Percentiles rank a stretch among this genome's conserved stretches.
Evolutionary conservation across 2,797 vertebrate species (phyloP).

Genomic region (Botia almorhae): DNA sequence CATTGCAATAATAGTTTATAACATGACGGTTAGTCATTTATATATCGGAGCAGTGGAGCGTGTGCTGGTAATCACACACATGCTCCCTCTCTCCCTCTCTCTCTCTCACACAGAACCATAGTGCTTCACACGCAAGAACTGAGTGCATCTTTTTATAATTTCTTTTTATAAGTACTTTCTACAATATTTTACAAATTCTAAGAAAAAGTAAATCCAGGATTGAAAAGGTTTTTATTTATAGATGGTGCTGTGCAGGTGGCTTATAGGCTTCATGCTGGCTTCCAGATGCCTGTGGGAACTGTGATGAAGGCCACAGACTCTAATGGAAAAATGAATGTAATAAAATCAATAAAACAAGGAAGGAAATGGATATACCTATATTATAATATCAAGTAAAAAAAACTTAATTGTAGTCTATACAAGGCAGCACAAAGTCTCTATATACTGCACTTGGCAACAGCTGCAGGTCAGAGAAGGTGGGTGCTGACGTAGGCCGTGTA

Average conservation of each 20-base stretch:
- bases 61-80: too few relatives aligned
- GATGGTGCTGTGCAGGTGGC: neutral
- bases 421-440: neutral
- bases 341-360: neutral
- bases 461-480: conserved; percentile 40
- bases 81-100: too few relatives aligned
- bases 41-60: neutral
- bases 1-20: neutral
- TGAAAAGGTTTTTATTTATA: neutral
- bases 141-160: too few relatives aligned
- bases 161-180: too few relatives aligned
- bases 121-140: too few relatives aligned
- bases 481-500: conserved; percentile 56
- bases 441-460: conserved; percentile 4
- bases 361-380: neutral
- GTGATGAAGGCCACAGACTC: neutral
- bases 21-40: neutral
- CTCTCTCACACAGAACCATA: too few relatives aligned
- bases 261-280: neutral
- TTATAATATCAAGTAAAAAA: neutral
- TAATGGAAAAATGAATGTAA: neutral
- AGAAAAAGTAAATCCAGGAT: neutral
- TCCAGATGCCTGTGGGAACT: neutral
- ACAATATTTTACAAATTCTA: too few relatives aligned
- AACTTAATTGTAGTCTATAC: neutral